These are phyloP conservation scores for Anisognathus igniventris DNA, from an alignment of 2,797 vertebrate species.

Conservation along the genomic window DNA sequence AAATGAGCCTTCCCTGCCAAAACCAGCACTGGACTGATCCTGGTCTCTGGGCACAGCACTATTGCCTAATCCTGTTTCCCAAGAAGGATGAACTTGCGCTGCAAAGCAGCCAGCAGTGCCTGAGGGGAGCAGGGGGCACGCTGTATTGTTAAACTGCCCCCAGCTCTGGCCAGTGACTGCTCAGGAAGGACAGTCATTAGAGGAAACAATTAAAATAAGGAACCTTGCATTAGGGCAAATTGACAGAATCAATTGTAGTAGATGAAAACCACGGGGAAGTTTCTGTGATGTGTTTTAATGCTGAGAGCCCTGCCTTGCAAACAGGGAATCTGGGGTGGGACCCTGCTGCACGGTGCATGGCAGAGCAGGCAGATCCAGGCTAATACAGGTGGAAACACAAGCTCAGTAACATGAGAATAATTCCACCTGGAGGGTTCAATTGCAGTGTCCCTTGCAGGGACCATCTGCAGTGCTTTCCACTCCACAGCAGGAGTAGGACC, in stretches of 20 bases:
- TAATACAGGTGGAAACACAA: neutral
- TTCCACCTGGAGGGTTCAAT: neutral
- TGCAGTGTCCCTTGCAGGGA: neutral
- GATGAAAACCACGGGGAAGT: neutral
- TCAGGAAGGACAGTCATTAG: neutral
- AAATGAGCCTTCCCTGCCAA: neutral
- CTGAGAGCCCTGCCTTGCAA: neutral
- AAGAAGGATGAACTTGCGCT: neutral
- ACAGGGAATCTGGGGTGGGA: neutral
- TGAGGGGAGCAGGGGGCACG: neutral
- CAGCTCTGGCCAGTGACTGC: neutral
- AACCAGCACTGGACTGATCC: neutral
- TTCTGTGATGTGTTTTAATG: neutral
- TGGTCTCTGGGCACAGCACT: neutral
- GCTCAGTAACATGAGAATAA: neutral
- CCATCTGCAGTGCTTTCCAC: neutral
- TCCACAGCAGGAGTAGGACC: fast-evolving
- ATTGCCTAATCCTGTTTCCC: neutral
- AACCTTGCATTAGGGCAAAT: neutral
- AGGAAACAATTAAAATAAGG: neutral
- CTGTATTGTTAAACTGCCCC: neutral
- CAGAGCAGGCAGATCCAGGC: neutral
- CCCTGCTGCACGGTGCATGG: fast-evolving
- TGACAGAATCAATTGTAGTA: neutral
- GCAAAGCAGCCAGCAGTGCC: neutral